Base-by-base conservation (phyloP, 2,888 invertebrate species). In the Seira musarum region DNA sequence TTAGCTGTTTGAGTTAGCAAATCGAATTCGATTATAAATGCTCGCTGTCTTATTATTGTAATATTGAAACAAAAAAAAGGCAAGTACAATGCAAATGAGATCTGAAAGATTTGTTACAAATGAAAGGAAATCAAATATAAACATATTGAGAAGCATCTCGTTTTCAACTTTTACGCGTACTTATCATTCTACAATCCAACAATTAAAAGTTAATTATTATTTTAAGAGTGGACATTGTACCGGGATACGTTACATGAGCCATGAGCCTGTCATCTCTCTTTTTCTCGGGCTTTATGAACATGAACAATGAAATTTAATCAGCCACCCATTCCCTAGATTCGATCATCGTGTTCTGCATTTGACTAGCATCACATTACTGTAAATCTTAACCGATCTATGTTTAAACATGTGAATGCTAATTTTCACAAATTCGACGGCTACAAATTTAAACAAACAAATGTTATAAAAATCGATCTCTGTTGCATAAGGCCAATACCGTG, bases 361-460 rank as follows among this genome's bases (percentile, higher is more conserved):
- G 79, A 79, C 72, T 79, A 79, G 79, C 79, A 79, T 79, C 72
- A 79, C 79, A 67, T 71, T 69, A 76, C 57, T 57, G 57, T 6
- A 40, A 8, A n/a, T 57, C 8, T 57, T 57, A 57, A 57, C 15
- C 17, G 57, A 63, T 17, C 6, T 63, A 63, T 63, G n/a, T 74
- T 40, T n/a, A 17, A 40, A 53, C 17, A 74, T 74, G 60, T 67
- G 66, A 66, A 49, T 73, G 73, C 66, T 66, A 73, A 17, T 21
- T 57, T 17, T 57, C 17, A n/a, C 13, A 19, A 6, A 57, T 17
- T 57, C 19, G 57, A 19, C 57, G 8, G 8, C 57, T 15, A 57
- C 19, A 57, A 13, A 63, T 13, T 13, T 40, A 40, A 5, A 40
- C 13, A 40, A 5, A 40, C 40, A 40, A 40, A 40, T 40, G 40